Evolutionary conservation across 2,888 invertebrate species (phyloP).

Genomic region (Polymixis lichenea): DNA sequence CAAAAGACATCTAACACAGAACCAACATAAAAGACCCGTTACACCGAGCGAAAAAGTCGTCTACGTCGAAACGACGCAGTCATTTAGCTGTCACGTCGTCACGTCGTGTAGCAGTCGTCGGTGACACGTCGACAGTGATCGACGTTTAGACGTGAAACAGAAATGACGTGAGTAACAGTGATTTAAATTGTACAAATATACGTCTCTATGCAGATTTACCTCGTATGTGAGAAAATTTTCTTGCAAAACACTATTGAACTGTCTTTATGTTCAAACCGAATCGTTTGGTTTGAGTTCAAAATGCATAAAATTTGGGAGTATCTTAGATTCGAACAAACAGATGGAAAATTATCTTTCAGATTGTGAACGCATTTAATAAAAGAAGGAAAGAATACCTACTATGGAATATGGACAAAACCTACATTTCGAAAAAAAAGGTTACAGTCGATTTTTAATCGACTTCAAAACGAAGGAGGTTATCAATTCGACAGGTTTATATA

Average conservation of each 20-base stretch:
- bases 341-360: not conserved
- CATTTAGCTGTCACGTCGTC: conserved; percentile 70
- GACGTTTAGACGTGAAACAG: conserved; percentile 53
- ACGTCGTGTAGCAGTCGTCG: conserved; percentile 57
- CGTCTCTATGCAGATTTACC: not conserved
- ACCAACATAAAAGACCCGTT: conserved; percentile 44
- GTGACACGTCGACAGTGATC: conserved; percentile 59
- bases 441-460: too few species aligned
- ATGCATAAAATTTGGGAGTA: not conserved
- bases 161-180: conserved; percentile 48
- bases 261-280: not conserved
- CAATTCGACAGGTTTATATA: too few species aligned
- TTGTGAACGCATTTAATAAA: too few species aligned
- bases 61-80: conserved; percentile 65
- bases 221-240: not conserved
- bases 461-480: too few species aligned
- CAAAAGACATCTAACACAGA: conserved; percentile 12
- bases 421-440: too few species aligned
- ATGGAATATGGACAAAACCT: too few species aligned
- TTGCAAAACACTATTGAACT: not conserved
- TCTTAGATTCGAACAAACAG: not conserved
- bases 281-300: not conserved
- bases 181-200: conserved; percentile 25
- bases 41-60: conserved; percentile 47
- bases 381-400: too few species aligned